phyloP scores from a whole-genome alignment of 2,113 vertebrate genomes.

The Felis catus region DNA sequence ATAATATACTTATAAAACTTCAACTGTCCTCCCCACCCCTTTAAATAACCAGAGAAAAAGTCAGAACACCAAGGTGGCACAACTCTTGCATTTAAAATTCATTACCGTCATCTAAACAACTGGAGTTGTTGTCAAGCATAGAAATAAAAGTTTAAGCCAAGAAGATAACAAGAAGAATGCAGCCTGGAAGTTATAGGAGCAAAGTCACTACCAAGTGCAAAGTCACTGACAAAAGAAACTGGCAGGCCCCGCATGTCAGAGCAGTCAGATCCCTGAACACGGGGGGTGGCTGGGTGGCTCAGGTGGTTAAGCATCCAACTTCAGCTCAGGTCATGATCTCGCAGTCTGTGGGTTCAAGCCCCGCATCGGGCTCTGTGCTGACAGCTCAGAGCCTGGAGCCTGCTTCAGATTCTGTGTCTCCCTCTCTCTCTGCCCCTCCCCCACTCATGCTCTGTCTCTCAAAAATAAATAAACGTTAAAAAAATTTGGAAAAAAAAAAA shows the following conservation, averaged over 20 bases:
- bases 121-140: neutral
- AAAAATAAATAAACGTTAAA: too few species aligned
- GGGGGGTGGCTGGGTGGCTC: too few species aligned
- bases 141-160: neutral
- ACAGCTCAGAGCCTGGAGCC: too few species aligned
- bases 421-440: too few species aligned
- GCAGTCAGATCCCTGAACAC: neutral
- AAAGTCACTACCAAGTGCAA: neutral
- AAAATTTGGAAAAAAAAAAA: too few species aligned
- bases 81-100: conserved; percentile 23
- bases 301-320: too few species aligned
- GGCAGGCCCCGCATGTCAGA: neutral
- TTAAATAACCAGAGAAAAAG: conserved; percentile 3
- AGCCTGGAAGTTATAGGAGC: neutral
- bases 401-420: too few species aligned
- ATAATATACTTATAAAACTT: neutral
- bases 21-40: neutral
- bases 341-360: too few species aligned
- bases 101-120: neutral
- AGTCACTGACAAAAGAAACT: neutral
- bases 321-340: too few species aligned
- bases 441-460: too few species aligned
- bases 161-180: neutral
- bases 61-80: neutral
- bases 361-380: too few species aligned